Conservation (phyloP, 2,888 invertebrate genomes). For the Cheilosia vulpina region DNA sequence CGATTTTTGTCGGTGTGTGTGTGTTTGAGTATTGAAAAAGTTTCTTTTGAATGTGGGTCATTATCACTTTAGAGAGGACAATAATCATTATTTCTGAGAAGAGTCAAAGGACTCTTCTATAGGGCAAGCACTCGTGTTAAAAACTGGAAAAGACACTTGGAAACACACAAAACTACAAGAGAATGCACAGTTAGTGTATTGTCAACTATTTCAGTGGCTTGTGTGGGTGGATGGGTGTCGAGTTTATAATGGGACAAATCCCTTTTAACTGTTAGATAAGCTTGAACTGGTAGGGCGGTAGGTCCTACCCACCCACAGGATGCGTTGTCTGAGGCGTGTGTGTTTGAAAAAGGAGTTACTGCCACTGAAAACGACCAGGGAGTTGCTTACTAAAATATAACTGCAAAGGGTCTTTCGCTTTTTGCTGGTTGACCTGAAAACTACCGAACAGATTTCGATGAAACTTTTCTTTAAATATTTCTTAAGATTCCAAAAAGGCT, state of each 20-base stretch:
- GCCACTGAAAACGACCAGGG: too few species aligned
- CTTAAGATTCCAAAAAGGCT: too few species aligned
- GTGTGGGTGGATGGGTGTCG: slow-evolving; percentile 3
- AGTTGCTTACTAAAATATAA: too few species aligned
- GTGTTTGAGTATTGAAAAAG: slow-evolving; percentile 13
- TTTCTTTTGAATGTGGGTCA: slow-evolving; percentile 65
- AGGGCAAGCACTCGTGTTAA: slow-evolving; percentile 54
- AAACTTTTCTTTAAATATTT: too few species aligned
- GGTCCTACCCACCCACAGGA: background rate
- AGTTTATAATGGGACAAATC: slow-evolving; percentile 44
- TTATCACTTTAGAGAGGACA: slow-evolving; percentile 66
- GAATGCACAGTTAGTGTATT: slow-evolving; percentile 44
- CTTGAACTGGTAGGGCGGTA: slow-evolving; percentile 51
- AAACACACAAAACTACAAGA: slow-evolving; percentile 51
- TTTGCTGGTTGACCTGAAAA: too few species aligned
- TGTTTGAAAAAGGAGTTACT: too few species aligned
- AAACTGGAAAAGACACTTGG: slow-evolving; percentile 64
- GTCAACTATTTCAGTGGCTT: slow-evolving; percentile 35
- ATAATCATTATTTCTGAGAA: slow-evolving; percentile 57
- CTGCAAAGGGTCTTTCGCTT: too few species aligned
- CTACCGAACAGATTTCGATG: too few species aligned
- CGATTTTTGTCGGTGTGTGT: background rate
- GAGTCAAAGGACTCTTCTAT: slow-evolving; percentile 39
- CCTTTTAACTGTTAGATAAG: slow-evolving; percentile 44
- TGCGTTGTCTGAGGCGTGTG: too few species aligned